Base-by-base conservation (phyloP, 1,140 invertebrate species). In the Panulirus ornatus region DNA sequence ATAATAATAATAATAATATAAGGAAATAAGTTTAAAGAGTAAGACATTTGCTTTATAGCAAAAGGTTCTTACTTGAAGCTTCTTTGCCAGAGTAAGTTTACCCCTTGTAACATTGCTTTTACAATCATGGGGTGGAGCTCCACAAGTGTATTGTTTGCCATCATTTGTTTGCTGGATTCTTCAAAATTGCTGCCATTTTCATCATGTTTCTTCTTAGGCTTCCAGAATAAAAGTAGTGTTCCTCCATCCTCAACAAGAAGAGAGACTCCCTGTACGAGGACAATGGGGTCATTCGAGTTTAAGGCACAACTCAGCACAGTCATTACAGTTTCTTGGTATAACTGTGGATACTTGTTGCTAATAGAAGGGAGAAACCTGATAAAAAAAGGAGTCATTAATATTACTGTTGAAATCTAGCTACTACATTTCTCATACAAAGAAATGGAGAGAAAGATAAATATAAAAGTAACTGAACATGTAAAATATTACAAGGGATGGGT, bases 181-280 rank as follows among this genome's bases (percentile, higher is more conserved):
- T 22, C 27, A 58, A 19, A 14, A 36, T 40, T 5, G 40, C 44
- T 51, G 22, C 22, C 38, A 27, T 6, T 14, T 34, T 36, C 58
- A 44, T 81, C 34, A 36, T 38, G 11, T 36, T 81, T 19, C 34
- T 73, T 73, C 22, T 30, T 27, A 11, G 5, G 30, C 22, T 66
- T 66, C 8, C n/a, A 27, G n/a, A 66, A 8, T 66, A 66, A 66
- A n/a, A n/a, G n/a, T n/a, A n/a, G n/a, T 22, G 58, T 22, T 3
- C 58, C 58, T 22, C n/a, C n/a, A 66, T 58, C 83, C 36, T 84
- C 83, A 14, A 84, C 66, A 6, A 84, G 27, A 36, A 84, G 83
- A 36, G 83, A 73, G 16, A 54, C 36, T 36, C 66, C 83, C 34
- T 73, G 70, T 38, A 84, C 66, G 0, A 73, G 30, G 11, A 70